Conservation (phyloP, 2,113 vertebrate genomes). For the Formicarius rufipectus region DNA sequence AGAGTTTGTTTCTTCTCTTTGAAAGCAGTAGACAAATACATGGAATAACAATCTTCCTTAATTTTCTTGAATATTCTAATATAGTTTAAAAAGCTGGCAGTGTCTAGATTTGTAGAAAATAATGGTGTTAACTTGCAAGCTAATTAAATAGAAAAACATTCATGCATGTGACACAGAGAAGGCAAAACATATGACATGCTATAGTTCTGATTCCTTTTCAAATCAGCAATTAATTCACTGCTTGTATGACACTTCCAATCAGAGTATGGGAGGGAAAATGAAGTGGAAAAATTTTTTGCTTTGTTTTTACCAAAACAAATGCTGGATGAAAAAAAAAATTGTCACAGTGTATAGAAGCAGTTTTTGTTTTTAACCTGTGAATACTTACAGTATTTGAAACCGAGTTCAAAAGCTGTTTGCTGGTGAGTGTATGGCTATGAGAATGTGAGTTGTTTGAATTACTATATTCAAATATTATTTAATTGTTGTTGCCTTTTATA, state of each 20-base stretch:
- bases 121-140: accelerated
- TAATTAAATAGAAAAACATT: not conserved
- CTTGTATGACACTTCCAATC: not conserved
- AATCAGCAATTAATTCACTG: not conserved
- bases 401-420: not conserved
- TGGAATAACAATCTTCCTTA: not conserved
- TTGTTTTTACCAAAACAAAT: not conserved
- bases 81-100: not conserved
- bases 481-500: not conserved
- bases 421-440: not conserved
- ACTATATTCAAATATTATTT: not conserved
- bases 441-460: not conserved
- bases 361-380: not conserved
- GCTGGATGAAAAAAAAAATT: not conserved
- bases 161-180: not conserved
- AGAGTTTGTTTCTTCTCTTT: not conserved
- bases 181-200: not conserved
- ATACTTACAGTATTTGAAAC: not conserved
- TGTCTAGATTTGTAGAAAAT: not conserved
- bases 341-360: not conserved
- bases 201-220: not conserved
- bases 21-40: not conserved
- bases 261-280: not conserved
- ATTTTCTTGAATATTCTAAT: not conserved
- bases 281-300: not conserved